phyloP scores from a whole-genome alignment of 2,797 vertebrate species.

The Xerus rutilus region DNA sequence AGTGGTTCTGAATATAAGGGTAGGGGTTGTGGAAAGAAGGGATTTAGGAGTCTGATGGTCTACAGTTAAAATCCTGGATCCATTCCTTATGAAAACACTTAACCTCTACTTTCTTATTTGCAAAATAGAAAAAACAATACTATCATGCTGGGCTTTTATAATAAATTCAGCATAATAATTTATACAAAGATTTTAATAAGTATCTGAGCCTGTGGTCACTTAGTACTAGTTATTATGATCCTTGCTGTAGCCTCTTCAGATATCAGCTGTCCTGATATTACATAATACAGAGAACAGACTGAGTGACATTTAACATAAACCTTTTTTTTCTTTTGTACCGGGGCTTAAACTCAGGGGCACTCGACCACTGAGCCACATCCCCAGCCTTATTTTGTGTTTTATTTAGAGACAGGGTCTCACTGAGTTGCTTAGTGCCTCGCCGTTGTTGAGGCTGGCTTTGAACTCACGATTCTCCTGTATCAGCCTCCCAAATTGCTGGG shows the following conservation, averaged over 20 bases:
- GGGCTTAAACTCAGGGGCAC: no score
- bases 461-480: no score
- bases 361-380: no score
- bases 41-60: not conserved
- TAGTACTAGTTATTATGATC: not conserved
- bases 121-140: not conserved
- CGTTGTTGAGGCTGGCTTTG: no score
- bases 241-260: not conserved
- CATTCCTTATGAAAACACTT: not conserved
- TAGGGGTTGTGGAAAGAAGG: not conserved
- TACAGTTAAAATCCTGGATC: slow-evolving; percentile 18
- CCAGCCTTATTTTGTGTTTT: no score
- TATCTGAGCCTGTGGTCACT: not conserved
- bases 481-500: no score
- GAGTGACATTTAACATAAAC: not conserved
- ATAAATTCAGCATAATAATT: not conserved
- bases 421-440: no score
- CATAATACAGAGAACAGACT: not conserved
- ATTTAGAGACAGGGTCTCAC: no score
- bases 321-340: not conserved
- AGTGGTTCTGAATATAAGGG: not conserved
- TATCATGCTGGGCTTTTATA: not conserved
- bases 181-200: not conserved
- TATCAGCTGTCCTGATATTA: not conserved
- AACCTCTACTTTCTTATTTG: not conserved